phyloP scores from a whole-genome alignment of 2,797 vertebrate genomes.

The Rhinogobio ventralis region DNA sequence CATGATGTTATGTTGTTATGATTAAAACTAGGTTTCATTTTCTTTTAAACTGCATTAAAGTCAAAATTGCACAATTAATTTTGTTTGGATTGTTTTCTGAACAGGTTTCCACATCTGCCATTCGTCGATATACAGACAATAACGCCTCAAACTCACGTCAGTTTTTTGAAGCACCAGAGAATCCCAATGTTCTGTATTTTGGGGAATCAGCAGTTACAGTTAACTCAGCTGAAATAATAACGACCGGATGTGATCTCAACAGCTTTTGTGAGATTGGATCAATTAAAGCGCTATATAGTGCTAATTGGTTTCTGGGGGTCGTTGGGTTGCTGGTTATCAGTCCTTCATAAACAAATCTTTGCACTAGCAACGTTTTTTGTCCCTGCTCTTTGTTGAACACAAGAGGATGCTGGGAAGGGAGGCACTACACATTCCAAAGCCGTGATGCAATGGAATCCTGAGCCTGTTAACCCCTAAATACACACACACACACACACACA shows the following conservation, averaged over 20 bases:
- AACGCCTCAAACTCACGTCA: not conserved
- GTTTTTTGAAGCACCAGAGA: not conserved
- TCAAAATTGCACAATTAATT: no score
- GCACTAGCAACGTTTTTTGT: constrained; percentile 54
- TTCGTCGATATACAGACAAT: not conserved
- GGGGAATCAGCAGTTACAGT: not conserved
- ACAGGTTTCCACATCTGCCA: constrained; percentile 9
- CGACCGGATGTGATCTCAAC: not conserved
- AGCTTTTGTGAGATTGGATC: constrained; percentile 1
- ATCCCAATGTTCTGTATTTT: not conserved
- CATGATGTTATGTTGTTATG: no score
- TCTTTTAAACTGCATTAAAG: no score
- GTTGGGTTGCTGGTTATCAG: constrained; percentile 91
- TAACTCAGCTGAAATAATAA: not conserved
- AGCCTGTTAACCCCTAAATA: constrained; percentile 70
- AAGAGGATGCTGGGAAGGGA: constrained; percentile 89
- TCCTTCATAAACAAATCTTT: constrained; percentile 91
- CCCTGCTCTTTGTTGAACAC: constrained; percentile 60
- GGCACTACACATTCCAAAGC: constrained; percentile 97
- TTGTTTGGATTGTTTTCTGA: not conserved
- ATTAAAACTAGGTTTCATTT: no score
- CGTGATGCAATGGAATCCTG: constrained; percentile 87
- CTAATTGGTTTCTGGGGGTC: constrained; percentile 95
- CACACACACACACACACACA: constrained; percentile 49
- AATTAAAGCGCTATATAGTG: constrained; percentile 89